Evolutionary conservation across 2,888 invertebrate species (phyloP), one percentile per base, ranked within the genome.

Genomic region (Parelbella ahira): DNA sequence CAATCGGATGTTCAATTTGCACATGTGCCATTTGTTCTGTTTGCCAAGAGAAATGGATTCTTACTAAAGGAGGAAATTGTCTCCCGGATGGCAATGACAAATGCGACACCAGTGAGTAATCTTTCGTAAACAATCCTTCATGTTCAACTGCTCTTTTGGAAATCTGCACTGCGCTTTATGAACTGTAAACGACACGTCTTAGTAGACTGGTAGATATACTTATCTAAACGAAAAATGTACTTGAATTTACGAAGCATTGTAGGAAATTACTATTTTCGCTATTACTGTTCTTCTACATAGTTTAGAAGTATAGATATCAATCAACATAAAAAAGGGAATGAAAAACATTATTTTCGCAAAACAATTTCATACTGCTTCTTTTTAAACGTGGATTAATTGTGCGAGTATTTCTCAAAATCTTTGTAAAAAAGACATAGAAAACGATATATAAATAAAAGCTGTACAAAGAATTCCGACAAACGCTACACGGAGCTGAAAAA

Each of bases 1-100:
- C 93, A 4, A 91, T 91, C 15, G 94, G 94, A 47, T 96, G 96
- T 78, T 89, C 90, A 50, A 90, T 91, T 61, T 96, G 96, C 75
- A 88, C 88, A 54, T 91, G 90, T 63, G 89, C 91, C 53, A 88
- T 91, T 48, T 96, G 96, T 79, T 90, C 91, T 44, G 90, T 91
- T 48, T 96, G 96, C 73, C 80, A 91, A 62, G 88, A 90, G 34
- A 93, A 93, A 64, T 95, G 94, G 94, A 90, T 89, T 56, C 87
- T 94, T 50, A 93, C 92, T 68, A 92, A 91, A 68, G 92, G 92
- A 58, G 91, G 92, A 41, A 89, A 91, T 53, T 95, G 95, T 81
- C 90, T 93, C 29, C 92, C 93, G 11, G 89, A 90, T 50, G 93
- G 92, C 59, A 92, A 93, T 65, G 91, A 91, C 57, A 91, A 91